Evolutionary conservation across 2,888 invertebrate genomes (phyloP).

Genomic region (Phlogophora meticulosa): DNA sequence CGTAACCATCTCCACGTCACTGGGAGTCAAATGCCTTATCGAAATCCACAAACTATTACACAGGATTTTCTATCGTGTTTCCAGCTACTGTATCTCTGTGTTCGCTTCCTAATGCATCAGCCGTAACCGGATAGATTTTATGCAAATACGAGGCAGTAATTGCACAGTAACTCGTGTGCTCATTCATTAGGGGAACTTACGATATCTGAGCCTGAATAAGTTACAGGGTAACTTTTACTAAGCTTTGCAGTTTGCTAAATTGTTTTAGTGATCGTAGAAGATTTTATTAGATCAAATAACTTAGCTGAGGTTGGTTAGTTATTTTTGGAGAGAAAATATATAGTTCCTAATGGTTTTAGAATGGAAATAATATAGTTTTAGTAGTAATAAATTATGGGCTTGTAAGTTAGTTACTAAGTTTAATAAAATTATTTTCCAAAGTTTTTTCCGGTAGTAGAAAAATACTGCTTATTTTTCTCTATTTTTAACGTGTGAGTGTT

Average conservation of each 20-base stretch:
- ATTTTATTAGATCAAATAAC: conserved; percentile 46
- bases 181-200: conserved; percentile 77
- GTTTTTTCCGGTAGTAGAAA: background rate
- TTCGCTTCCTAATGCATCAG: conserved; percentile 68
- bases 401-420: background rate
- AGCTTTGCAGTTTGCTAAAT: conserved; percentile 53
- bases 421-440: background rate
- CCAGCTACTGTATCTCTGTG: conserved; percentile 61
- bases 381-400: no score
- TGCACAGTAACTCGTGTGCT: conserved; percentile 78
- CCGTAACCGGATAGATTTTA: conserved; percentile 73
- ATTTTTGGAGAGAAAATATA: background rate
- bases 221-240: conserved; percentile 58
- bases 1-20: background rate
- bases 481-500: no score
- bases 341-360: background rate
- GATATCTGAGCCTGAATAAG: conserved; percentile 68
- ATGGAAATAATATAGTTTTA: background rate
- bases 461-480: no score
- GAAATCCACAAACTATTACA: conserved; percentile 6
- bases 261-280: conserved; percentile 46
- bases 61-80: conserved; percentile 25
- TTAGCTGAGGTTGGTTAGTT: conserved; percentile 8
- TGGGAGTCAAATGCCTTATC: background rate
- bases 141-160: conserved; percentile 78